Evolutionary conservation across 2,888 invertebrate genomes (phyloP).

Genomic region (Myopa testacea): DNA sequence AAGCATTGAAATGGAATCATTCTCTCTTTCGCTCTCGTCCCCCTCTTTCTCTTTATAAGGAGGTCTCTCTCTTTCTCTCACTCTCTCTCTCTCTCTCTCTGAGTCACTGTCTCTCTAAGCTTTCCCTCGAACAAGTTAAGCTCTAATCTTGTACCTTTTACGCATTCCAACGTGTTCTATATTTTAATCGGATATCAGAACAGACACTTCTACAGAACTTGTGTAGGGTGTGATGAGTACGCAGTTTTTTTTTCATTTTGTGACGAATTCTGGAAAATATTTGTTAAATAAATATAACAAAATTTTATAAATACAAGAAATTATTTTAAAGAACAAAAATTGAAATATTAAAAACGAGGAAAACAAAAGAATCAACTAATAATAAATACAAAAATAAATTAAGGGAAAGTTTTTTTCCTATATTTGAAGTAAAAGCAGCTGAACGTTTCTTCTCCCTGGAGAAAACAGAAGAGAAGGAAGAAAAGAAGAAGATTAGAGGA

Average conservation of each 20-base stretch:
- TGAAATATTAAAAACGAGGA: too few relatives aligned
- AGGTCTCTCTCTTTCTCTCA: too few relatives aligned
- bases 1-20: too few relatives aligned
- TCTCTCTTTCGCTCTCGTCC: too few relatives aligned
- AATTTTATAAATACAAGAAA: neutral
- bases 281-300: neutral
- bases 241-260: too few relatives aligned
- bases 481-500: slow-evolving; percentile 48
- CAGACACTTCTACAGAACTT: slow-evolving; percentile 20
- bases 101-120: neutral
- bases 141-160: neutral
- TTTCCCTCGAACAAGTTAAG: neutral
- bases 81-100: too few relatives aligned
- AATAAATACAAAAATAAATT: neutral
- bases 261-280: too few relatives aligned
- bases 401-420: neutral
- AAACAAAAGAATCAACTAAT: too few relatives aligned
- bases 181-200: slow-evolving; percentile 28
- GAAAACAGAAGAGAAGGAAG: slow-evolving; percentile 36
- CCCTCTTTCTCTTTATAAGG: too few relatives aligned
- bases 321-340: too few relatives aligned
- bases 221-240: slow-evolving; percentile 1
- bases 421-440: too few relatives aligned
- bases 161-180: slow-evolving; percentile 36
- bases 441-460: too few relatives aligned